A percentile compares a stretch with the other conserved stretches of the same genome.
Conservation (phyloP, 2,113 vertebrate species). For the Phalacrocorax carbo region DNA sequence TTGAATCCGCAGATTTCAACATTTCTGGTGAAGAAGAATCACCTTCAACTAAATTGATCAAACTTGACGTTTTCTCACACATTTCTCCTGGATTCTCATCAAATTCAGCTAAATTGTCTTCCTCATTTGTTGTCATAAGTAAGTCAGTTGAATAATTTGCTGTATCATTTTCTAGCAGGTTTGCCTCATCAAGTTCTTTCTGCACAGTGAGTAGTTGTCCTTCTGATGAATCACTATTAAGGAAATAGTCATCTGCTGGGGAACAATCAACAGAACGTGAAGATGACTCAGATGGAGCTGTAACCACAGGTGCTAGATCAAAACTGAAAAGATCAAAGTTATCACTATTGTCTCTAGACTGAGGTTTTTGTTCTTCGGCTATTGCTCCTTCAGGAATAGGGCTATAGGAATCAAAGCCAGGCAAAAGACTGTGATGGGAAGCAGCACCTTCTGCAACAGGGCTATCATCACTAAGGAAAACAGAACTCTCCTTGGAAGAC, state of each 20-base stretch:
- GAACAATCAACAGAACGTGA: constrained; percentile 77
- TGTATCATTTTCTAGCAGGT: constrained; percentile 51
- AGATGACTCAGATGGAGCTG: constrained; percentile 68
- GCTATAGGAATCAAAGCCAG: constrained; percentile 80
- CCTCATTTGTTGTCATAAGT: constrained; percentile 59
- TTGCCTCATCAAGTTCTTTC: constrained; percentile 49
- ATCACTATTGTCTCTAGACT: constrained; percentile 69
- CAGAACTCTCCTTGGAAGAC: constrained; percentile 93
- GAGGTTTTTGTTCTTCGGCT: constrained; percentile 78
- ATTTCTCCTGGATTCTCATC: constrained; percentile 65
- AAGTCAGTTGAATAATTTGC: constrained; percentile 74
- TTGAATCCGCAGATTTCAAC: constrained; percentile 69
- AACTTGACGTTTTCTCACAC: constrained; percentile 59
- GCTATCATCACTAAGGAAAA: constrained; percentile 94
- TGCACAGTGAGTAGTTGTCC: constrained; percentile 61
- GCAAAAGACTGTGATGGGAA: constrained; percentile 81
- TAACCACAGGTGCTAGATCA: constrained; percentile 75
- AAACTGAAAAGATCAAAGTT: constrained; percentile 86
- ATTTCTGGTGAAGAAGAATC: constrained; percentile 64
- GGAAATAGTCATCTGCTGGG: constrained; percentile 75
- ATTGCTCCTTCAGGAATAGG: constrained; percentile 80
- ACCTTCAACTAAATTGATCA: constrained; percentile 58
- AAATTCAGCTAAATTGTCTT: constrained; percentile 77
- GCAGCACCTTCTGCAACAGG: constrained; percentile 81
- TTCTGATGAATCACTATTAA: constrained; percentile 75